Evolutionary conservation across 2,797 vertebrate species (phyloP).

Genomic region (Brachymystax lenok): DNA sequence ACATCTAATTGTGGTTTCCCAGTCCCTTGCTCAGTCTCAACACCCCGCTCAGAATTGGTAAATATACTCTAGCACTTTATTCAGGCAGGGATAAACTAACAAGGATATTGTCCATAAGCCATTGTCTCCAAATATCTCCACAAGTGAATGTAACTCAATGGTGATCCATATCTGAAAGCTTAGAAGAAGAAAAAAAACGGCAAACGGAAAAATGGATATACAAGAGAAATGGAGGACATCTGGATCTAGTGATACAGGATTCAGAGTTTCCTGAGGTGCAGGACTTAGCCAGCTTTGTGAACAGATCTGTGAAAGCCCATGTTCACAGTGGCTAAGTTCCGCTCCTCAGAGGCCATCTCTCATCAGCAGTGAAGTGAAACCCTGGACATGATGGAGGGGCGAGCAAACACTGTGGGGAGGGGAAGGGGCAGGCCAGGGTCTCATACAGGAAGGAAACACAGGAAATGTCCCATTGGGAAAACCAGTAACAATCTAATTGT

Average conservation of each 20-base stretch:
- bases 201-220: neutral
- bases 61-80: neutral
- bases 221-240: conserved; percentile 18
- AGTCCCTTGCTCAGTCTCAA: neutral
- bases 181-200: neutral
- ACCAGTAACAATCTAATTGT: conserved; percentile 67
- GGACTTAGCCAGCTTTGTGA: conserved; percentile 86
- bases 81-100: neutral
- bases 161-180: neutral
- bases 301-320: conserved; percentile 78
- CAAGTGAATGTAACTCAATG: neutral
- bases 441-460: conserved; percentile 72
- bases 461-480: conserved; percentile 72
- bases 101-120: neutral
- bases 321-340: conserved; percentile 93
- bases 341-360: conserved; percentile 71
- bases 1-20: neutral
- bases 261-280: conserved; percentile 75
- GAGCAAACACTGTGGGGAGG: conserved; percentile 8
- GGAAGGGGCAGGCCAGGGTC: conserved; percentile 23
- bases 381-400: conserved; percentile 13
- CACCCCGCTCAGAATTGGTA: neutral
- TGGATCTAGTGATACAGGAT: conserved; percentile 24
- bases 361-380: conserved; percentile 25
- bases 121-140: neutral